Conservation (phyloP, 2,888 invertebrate species). For the Agonopterix alstromeriana region DNA sequence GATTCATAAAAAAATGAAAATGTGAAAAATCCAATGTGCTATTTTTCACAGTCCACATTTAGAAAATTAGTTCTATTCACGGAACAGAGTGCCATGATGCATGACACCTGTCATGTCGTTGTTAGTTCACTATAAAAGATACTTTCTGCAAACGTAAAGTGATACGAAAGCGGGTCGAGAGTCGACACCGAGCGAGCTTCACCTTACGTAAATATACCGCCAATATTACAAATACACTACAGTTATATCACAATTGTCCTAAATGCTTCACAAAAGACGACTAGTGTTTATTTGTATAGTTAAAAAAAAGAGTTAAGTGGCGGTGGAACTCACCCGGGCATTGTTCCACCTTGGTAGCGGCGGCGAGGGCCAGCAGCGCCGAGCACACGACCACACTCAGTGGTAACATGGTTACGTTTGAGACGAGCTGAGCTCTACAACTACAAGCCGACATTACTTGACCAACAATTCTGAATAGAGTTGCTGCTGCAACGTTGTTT, state of each 20-base stretch:
- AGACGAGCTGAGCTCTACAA: neutral
- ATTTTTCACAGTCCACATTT: too few species aligned
- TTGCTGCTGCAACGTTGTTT: too few species aligned
- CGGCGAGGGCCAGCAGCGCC: constrained; percentile 32
- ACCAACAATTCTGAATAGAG: neutral
- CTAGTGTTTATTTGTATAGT: neutral
- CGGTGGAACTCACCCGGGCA: constrained; percentile 45
- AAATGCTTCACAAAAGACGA: too few species aligned
- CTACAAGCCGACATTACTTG: neutral
- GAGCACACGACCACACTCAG: constrained; percentile 42
- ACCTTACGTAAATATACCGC: constrained; percentile 12
- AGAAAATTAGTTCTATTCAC: too few species aligned
- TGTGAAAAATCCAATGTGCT: too few species aligned
- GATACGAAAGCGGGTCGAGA: constrained; percentile 46
- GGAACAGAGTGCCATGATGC: too few species aligned
- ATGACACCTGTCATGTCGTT: too few species aligned
- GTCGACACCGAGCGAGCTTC: too few species aligned
- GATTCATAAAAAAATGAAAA: too few species aligned
- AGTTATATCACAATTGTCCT: too few species aligned
- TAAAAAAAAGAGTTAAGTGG: neutral
- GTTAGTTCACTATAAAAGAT: neutral
- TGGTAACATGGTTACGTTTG: constrained; percentile 40
- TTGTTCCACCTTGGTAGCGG: constrained; percentile 50
- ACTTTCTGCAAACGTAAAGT: constrained; percentile 13
- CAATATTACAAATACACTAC: neutral